Base-by-base conservation (phyloP, 2,888 invertebrate genomes). In the Auanema freiburgensis region DNA sequence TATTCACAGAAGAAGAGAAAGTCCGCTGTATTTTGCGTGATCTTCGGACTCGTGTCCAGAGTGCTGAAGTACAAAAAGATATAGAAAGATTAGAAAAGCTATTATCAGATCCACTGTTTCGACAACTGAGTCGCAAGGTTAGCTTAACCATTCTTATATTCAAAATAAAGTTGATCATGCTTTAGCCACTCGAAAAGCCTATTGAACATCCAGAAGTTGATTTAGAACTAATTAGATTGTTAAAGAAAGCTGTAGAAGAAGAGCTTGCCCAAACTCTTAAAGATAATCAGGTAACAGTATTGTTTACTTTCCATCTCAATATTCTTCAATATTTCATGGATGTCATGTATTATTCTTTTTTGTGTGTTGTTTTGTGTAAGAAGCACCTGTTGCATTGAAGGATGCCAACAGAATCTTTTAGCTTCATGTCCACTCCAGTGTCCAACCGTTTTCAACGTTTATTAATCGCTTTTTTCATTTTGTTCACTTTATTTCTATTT, bases 21-120 rank as follows among this genome's bases (percentile, higher is more conserved):
- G 74, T 80, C 61, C 77, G 79, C 57, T 69, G 64, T 56, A 74
- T 77, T 44, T 66, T 80, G 44, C 71, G 76, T 57, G 78, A 79
- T 46, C 62, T 80, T 60, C 71, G 78, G 59, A 63, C 66, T 25
- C 62, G 72, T 41, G 67, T 65, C 59, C 66, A 68, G 50, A 67
- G 67, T 58, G 71, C 62, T 49, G 62, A 71, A 60, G 69, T 74
- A 12, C 67, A 69, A 52, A 71, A 68, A 18, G 77, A 77, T 57
- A 71, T 74, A 25, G 68, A 71, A 42, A 55, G 67, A 52, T 71
- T 77, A 44, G 74, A 76, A 58, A 62, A 67, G 44, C 60, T 77
- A 25, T 71, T 77, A 42, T 49, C 66, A 23, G 74, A 77, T 66
- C 77, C 77, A 10, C 59, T 72, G 5, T 77, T 76, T 59, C 69